Base-by-base conservation (phyloP, 1,140 invertebrate species). In the Centruroides sculpturatus region DNA sequence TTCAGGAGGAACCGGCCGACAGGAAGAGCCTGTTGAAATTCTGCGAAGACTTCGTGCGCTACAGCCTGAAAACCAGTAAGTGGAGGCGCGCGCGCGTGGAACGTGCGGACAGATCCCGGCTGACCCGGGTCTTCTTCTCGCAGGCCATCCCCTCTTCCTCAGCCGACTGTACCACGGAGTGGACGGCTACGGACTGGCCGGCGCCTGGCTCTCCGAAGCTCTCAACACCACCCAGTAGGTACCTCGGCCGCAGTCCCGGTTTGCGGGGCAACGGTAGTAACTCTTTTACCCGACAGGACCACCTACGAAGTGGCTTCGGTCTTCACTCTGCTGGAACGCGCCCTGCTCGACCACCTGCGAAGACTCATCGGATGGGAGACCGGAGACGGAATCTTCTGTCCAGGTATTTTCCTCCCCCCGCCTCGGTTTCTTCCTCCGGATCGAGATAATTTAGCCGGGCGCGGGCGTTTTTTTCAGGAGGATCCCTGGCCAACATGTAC, bases 241-340 rank as follows among this genome's bases (percentile, higher is more conserved):
- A 10, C 10, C 11, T 56, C 4, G 55, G 41, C 8, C 5, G 41
- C 8, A 1, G 41, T 8, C 5, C 41, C 8, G 41, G 41, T 41
- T 41, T 41, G 8, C 41, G 5, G 41, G 8, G 41, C 23, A 23
- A 41, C 8, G 41, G 41, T 41, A 23, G 23, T 23, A 23, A 23
- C 23, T 23, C 23, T 2, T 23, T 41, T 41, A 41, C 41, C 5
- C 58, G 61, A 36, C 35, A 67, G 64, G 54, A 63, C 98, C 76
- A 98, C 95, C 3, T 99, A 98, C 73, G 96, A 99, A 77, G 97
- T 98, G 55, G 91, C 94, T 0, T 95, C 96, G 0, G 94, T 98
- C 6, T 99, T 98, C 77, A 98, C 96, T 68, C 78, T 99, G 8
- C 97, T 99, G 92, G 96, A 99, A 75, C 88, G 87, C 67, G 85